Evolutionary conservation across 92 coral and sea anemone genomes (phyloP), one percentile per base, ranked within the genome.

Genomic region (Epizoanthus rinbou): DNA sequence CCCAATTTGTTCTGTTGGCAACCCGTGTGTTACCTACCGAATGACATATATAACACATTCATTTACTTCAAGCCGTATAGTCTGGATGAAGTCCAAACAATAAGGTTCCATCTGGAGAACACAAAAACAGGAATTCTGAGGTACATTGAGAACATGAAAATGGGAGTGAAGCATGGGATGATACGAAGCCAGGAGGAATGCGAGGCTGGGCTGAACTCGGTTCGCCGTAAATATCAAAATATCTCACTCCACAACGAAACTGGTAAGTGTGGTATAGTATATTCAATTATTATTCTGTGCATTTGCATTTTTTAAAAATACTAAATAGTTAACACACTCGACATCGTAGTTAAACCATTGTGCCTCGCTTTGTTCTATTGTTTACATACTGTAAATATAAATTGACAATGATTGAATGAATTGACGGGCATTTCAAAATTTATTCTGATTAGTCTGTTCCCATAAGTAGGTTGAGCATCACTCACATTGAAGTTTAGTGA

Each of bases 1-100:
- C 98, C 98, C 15, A 89, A 94, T 91, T 69, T 76, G 68, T 93
- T 93, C 74, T 95, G 98, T 80, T 88, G 89, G 89, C 89, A 95
- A 19, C 86, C 79, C 10, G 86, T 96, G 19, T 96, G 99, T 67
- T 56, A 78, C 47, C 79, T 91, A 4, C 91, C 90, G 3, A 68
- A 76, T 15, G 87, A 66, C 8, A 73, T 93, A 15, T 69, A 69
- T 76, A 73, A 89, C 69, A 87, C 87, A 3, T 64, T 91, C 72
- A 79, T 53, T 3, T 82, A 83, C 74, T 88, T 79, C 82, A 88
- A 89, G 60, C 98, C 98, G 0, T 66, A 23, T 63, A 80, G 50
- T 33, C 81, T 89, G 62, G 19, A 73, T 3, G 98, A 92, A 13
- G 87, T 90, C 25, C 80, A 93, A 62, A 60, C 37, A 16, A 74